Percentiles rank a stretch among this genome's conserved stretches.
Evolutionary conservation across 2,888 invertebrate genomes (phyloP).

Genomic region (Cantharis rufa): DNA sequence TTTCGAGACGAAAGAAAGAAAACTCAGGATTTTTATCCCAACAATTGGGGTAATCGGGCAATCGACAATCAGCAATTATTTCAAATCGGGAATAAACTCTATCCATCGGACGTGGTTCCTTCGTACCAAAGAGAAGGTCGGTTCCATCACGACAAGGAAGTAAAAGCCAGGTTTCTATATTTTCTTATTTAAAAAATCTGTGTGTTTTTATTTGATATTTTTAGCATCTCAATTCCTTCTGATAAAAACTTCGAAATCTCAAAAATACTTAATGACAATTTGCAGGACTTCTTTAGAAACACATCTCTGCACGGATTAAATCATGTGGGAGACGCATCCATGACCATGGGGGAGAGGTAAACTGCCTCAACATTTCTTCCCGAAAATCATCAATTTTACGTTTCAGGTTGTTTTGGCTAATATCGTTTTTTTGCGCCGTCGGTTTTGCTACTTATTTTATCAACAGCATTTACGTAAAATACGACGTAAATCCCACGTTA

Average conservation of each 20-base stretch:
- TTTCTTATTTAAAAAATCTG: not conserved
- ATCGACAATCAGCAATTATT: not conserved
- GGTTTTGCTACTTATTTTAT: conserved; percentile 72
- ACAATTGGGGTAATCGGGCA: not conserved
- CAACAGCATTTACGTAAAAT: conserved; percentile 71
- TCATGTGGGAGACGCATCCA: not conserved
- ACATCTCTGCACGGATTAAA: not conserved
- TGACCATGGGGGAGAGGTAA: not conserved
- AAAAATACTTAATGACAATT: not conserved
- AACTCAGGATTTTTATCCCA: not conserved
- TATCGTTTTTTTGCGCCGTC: conserved; percentile 68
- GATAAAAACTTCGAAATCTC: not conserved
- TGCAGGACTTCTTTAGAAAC: not conserved
- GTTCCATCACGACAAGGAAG: not conserved
- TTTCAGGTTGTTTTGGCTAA: conserved; percentile 69
- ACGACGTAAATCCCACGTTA: conserved; percentile 75
- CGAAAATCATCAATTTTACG: not conserved
- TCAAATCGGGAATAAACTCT: not conserved
- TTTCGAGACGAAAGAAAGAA: not conserved
- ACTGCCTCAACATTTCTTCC: not conserved
- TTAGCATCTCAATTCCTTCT: not conserved
- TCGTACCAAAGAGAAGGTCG: not conserved
- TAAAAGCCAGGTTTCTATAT: not conserved
- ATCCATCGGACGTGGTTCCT: not conserved
- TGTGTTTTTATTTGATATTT: not conserved